Base-by-base conservation (phyloP, 2,797 vertebrate genomes). In the Hydrocynus forskahlii region DNA sequence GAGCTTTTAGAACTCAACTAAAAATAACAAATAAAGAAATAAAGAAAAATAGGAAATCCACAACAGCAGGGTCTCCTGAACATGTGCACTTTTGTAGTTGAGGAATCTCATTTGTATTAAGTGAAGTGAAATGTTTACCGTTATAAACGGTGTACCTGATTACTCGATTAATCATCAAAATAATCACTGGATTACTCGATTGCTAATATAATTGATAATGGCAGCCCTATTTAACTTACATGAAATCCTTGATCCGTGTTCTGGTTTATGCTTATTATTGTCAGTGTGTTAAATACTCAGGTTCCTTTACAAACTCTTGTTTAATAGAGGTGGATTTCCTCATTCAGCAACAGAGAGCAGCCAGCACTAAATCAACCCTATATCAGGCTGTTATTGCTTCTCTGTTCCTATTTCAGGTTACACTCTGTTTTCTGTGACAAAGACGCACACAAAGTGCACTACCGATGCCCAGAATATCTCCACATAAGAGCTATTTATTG, bases 401-500 rank as follows among this genome's bases (percentile, higher is more conserved):
- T 81, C n/a, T 75, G 35, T 55, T 78, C 70, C 48, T 55, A 80
- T 82, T 86, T 76, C 71, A 75, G 81, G 74, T 83, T 80, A 78
- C 84, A 84, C 82, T 43, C 67, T 21, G 21, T 55, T 64, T 69
- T 79, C 86, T 72, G 74, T 80, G 67, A 83, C 78, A 83, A 82
- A 83, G 75, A 83, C 85, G 75, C 84, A 87, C 68, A 73, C 79
- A 74, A 78, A 76, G 75, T 88, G 83, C 87, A 84, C 87, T 88
- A 89, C 86, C 89, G 85, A 81, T 87, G 89, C 90, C 87, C 87
- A 89, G 88, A 88, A 91, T 91, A 92, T 93, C 89, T 90, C 86
- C 85, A 90, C 89, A 93, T 93, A 90, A 93, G 90, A 87, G 88
- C 88, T 87, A 90, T 92, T 94, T 94, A 93, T 93, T 91, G 92